Base-by-base conservation (phyloP, 1,140 invertebrate species). In the Drosophila murphyi region DNA sequence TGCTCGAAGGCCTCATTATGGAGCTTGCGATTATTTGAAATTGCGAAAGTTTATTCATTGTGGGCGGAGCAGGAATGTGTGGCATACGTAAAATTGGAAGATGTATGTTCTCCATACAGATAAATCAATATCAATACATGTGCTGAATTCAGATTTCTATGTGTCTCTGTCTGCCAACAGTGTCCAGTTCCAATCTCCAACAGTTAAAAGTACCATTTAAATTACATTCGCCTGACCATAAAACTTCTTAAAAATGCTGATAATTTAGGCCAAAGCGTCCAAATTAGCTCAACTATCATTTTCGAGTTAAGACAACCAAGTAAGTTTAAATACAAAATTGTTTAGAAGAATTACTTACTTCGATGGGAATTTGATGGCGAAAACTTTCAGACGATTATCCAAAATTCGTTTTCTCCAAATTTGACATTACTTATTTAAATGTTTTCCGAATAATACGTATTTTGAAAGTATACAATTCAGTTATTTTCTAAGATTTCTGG, bases 11-110 rank as follows among this genome's bases (percentile, higher is more conserved):
- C 80, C 85, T 88, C 85, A 89, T 89, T 89, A 89, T 89, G 76
- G 85, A 67, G 85, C 80, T 76, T 71, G 85, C 85, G 85, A 89
- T 89, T 89, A 89, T 89, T 89, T 89, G 80, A 89, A 89, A 89
- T 89, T 89, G 85, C 85, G 67, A 89, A 89, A 89, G 85, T 89
- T 89, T 89, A 80, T 89, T 89, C 83, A 78, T 82, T 80, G 71
- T 73, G 80, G 73, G 70, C 60, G 64, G 60, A n/a, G 41, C 34
- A 55, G 61, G 59, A 65, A 73, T 77, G 55, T 50, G 85, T 50
- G 71, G 77, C 80, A 88, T 82, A 88, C 81, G 80, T 83, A 88
- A 78, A 78, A 67, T 55, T 83, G 72, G 68, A 78, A 89, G 82
- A 88, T 88, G 68, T 89, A 88, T 89, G 80, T 78, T 47, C 59